These are phyloP conservation scores for Chiridota heheva DNA, from an alignment of 35 echinoderm and acorn worm genomes.

Conservation along the genomic window DNA sequence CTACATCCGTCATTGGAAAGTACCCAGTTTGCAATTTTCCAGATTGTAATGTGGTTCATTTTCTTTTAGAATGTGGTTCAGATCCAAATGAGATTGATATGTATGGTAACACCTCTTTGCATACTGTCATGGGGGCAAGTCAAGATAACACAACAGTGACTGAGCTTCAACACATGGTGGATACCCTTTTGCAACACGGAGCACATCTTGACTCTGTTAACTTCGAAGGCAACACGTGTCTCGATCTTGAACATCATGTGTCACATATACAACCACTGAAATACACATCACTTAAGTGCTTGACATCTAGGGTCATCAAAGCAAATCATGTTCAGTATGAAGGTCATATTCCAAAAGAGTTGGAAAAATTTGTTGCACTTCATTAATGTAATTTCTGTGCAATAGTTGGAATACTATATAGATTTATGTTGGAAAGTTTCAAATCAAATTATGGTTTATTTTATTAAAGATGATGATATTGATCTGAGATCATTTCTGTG, in stretches of 20 bases:
- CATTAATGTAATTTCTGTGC: constrained; percentile 54
- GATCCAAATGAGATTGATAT: constrained; percentile 52
- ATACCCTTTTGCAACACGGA: constrained; percentile 65
- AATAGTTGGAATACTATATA: no score
- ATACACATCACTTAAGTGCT: constrained; percentile 78
- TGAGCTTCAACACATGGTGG: constrained; percentile 59
- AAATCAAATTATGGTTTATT: no score
- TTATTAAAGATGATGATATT: no score
- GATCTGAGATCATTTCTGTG: no score
- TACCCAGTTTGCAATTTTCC: constrained; percentile 96
- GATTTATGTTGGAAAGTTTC: no score
- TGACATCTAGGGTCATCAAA: constrained; percentile 68
- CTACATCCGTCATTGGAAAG: constrained; percentile 86
- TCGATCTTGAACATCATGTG: constrained; percentile 70
- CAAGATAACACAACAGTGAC: constrained; percentile 31
- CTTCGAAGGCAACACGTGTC: constrained; percentile 57
- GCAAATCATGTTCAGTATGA: constrained; percentile 64
- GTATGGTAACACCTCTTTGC: constrained; percentile 74
- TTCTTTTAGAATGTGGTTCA: constrained; percentile 84
- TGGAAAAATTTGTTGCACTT: constrained; percentile 79
- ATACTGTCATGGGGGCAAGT: constrained; percentile 58
- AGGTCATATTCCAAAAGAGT: constrained; percentile 72
- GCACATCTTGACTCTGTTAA: constrained; percentile 85
- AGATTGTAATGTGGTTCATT: constrained; percentile 67
- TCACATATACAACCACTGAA: constrained; percentile 81